Evolutionary conservation across 2,888 invertebrate genomes (phyloP).

Genomic region (Ceramica pisi): DNA sequence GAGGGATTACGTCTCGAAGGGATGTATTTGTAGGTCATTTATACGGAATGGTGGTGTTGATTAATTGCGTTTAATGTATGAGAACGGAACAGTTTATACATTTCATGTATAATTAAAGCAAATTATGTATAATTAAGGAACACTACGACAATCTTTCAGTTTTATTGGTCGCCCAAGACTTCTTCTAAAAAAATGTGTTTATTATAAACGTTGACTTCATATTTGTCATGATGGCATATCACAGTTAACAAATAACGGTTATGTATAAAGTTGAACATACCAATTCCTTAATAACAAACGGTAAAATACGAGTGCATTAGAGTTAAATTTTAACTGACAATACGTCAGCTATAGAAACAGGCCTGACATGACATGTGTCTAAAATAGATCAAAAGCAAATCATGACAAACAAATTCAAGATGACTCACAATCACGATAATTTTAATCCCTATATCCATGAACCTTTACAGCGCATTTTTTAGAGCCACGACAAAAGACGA

Average conservation of each 20-base stretch:
- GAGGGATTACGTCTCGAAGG: conserved; percentile 49
- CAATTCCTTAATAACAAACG: background rate
- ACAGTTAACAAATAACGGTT: background rate
- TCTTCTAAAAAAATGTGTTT: background rate
- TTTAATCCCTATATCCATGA: conserved; percentile 79
- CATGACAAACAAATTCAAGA: conserved; percentile 73
- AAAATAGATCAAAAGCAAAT: conserved; percentile 62
- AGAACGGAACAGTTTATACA: background rate
- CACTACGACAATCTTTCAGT: background rate
- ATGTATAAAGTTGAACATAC: background rate
- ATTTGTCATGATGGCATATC: background rate
- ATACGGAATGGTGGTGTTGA: conserved; percentile 41
- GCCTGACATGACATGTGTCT: conserved; percentile 71
- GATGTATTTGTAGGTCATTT: conserved; percentile 59
- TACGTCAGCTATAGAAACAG: conserved; percentile 67
- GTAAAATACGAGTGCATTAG: background rate
- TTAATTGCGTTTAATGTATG: conserved; percentile 30
- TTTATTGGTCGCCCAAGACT: background rate
- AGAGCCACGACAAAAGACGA: conserved; percentile 68
- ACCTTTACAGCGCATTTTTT: conserved; percentile 67
- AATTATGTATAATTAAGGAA: background rate
- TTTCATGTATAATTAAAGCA: background rate
- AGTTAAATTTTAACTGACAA: conserved; percentile 51
- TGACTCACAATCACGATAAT: conserved; percentile 78
- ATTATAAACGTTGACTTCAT: background rate